phyloP scores from a whole-genome alignment of 2,888 invertebrate species.

The Anoncus sp. region DNA sequence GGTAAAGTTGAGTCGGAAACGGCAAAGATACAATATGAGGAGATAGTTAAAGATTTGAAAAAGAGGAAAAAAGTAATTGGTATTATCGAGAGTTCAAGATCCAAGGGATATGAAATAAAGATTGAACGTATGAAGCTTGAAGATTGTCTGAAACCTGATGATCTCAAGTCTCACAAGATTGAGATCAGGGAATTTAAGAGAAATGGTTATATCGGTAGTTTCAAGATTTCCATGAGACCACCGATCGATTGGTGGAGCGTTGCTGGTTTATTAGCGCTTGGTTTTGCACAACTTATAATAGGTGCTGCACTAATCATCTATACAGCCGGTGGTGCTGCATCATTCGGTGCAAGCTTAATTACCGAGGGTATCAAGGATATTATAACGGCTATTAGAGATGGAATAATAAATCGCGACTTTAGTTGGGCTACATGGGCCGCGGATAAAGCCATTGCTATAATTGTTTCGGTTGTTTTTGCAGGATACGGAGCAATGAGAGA shows the following conservation, averaged over 20 bases:
- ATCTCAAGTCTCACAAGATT: conserved; percentile 3
- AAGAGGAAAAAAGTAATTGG: background rate
- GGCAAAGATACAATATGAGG: background rate
- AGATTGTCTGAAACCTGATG: conserved; percentile 11
- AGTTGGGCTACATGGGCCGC: conserved; percentile 38
- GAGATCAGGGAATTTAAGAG: conserved; percentile 32
- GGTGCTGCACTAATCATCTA: conserved; percentile 63
- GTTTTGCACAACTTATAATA: conserved; percentile 65
- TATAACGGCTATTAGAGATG: conserved; percentile 65
- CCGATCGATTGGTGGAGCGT: conserved; percentile 34
- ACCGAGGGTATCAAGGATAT: conserved; percentile 71
- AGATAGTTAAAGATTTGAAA: background rate
- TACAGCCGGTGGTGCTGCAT: conserved; percentile 60
- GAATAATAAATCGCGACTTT: conserved; percentile 62
- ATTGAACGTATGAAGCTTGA: conserved; percentile 5
- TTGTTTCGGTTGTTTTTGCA: conserved; percentile 28
- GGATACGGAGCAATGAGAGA: conserved; percentile 20
- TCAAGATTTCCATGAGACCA: conserved; percentile 14
- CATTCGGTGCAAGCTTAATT: conserved; percentile 64
- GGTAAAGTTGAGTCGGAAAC: no score
- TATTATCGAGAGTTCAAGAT: conserved; percentile 4
- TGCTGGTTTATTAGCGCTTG: conserved; percentile 58
- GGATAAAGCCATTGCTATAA: conserved; percentile 41
- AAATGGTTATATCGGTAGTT: conserved; percentile 22
- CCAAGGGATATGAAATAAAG: background rate